phyloP scores from a whole-genome alignment of 2,113 vertebrate genomes.

The Oryzias woworae region DNA sequence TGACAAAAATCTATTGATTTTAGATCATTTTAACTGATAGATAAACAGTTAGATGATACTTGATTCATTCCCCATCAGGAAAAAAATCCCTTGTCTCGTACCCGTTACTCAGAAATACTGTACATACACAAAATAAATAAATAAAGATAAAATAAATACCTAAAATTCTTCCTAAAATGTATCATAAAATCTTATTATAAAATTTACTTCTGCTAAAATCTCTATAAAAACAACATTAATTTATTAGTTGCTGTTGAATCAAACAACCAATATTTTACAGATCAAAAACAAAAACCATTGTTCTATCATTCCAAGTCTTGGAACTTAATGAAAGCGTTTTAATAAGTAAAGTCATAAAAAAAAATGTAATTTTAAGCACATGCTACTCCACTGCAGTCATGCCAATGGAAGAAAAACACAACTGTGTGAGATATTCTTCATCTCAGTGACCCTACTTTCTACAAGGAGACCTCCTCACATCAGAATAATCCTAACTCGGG shows the following conservation, averaged over 20 bases:
- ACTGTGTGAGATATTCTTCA: conserved; percentile 37
- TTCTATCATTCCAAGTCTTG: conserved; percentile 37
- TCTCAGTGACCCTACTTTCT: conserved; percentile 53
- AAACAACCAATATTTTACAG: conserved; percentile 4
- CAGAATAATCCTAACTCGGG: conserved; percentile 36
- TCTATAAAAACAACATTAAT: conserved; percentile 6
- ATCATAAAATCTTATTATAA: no score
- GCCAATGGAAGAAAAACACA: conserved; percentile 42
- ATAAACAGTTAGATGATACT: no score
- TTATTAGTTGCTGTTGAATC: conserved; percentile 22
- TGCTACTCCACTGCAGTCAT: conserved; percentile 32
- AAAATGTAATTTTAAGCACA: conserved; percentile 40
- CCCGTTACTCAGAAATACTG: no score
- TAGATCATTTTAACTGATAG: no score
- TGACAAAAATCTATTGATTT: no score
- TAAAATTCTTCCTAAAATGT: no score
- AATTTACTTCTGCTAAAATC: neutral
- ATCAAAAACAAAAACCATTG: conserved; percentile 16
- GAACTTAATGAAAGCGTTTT: conserved; percentile 19
- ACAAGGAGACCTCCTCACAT: conserved; percentile 40
- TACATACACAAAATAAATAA: no score
- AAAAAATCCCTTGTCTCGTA: no score
- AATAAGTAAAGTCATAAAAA: conserved; percentile 39
- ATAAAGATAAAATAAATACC: no score
- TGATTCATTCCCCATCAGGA: no score